These are phyloP conservation scores for Amiota communis DNA, from an alignment of 2,888 invertebrate genomes.

Conservation along the genomic window DNA sequence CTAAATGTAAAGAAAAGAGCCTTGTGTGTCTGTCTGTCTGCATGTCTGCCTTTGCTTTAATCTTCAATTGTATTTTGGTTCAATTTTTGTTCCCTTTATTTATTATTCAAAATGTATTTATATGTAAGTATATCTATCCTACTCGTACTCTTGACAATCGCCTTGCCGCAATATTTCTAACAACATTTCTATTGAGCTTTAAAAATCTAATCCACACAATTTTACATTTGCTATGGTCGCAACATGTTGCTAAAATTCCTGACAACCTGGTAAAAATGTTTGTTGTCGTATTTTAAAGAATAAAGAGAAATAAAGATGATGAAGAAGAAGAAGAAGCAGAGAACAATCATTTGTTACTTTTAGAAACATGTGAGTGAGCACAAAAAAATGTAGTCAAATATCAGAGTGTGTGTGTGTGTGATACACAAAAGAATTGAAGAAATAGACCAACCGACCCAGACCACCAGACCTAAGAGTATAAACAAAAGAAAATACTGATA, in stretches of 20 bases:
- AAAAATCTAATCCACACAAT: conserved; percentile 66
- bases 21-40: conserved; percentile 2
- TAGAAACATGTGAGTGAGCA: no score
- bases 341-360: not conserved
- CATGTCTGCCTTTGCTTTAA: not conserved
- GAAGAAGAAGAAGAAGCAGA: conserved; percentile 17
- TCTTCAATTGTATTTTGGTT: not conserved
- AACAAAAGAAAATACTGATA: no score
- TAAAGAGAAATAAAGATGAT: conserved; percentile 52
- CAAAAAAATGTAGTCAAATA: no score
- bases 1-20: not conserved
- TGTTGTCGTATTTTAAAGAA: conserved; percentile 72
- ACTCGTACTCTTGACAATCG: conserved; percentile 50
- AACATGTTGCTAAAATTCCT: conserved; percentile 64
- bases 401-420: no score
- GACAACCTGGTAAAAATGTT: conserved; percentile 73
- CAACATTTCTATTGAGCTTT: conserved; percentile 69
- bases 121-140: conserved; percentile 48
- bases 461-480: no score
- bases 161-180: conserved; percentile 53
- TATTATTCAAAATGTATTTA: conserved; percentile 28
- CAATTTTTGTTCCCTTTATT: no score
- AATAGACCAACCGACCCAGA: no score
- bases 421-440: no score
- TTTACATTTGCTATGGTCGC: conserved; percentile 32